These are phyloP conservation scores for Xestia xanthographa DNA, from an alignment of 2,888 invertebrate species.

Conservation along the genomic window DNA sequence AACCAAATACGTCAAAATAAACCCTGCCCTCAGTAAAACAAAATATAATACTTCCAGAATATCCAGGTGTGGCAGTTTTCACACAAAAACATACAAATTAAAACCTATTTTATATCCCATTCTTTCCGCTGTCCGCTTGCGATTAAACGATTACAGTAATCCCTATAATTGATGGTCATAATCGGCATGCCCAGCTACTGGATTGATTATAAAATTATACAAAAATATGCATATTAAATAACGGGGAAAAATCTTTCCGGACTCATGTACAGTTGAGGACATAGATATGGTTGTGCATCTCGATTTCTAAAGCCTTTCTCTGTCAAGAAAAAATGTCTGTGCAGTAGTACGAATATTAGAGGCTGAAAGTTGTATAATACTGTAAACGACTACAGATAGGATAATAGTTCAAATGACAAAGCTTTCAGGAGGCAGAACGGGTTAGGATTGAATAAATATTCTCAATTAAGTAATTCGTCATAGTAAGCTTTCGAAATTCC, in stretches of 20 bases:
- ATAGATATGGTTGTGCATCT: background rate
- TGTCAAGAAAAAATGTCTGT: no score
- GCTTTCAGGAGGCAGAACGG: background rate
- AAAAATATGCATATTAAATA: constrained; percentile 71
- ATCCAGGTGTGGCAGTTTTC: constrained; percentile 6
- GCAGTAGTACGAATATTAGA: background rate
- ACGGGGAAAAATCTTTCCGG: constrained; percentile 58
- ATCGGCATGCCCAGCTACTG: constrained; percentile 54
- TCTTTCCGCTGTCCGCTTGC: constrained; percentile 36
- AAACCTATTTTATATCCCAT: constrained; percentile 51
- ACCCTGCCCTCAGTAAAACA: background rate
- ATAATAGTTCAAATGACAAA: background rate
- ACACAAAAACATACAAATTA: constrained; percentile 34
- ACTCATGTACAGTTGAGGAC: constrained; percentile 21
- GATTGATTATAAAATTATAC: constrained; percentile 66
- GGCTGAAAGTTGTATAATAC: background rate
- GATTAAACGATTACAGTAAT: constrained; percentile 63
- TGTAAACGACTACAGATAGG: background rate
- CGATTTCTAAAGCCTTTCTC: background rate
- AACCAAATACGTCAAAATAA: background rate
- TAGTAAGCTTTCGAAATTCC: no score
- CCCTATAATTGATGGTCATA: constrained; percentile 63
- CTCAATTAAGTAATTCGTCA: no score
- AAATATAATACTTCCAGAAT: constrained; percentile 9
- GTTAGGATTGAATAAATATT: no score